phyloP scores from a whole-genome alignment of 2,797 vertebrate genomes.

The Apodemus agrarius region DNA sequence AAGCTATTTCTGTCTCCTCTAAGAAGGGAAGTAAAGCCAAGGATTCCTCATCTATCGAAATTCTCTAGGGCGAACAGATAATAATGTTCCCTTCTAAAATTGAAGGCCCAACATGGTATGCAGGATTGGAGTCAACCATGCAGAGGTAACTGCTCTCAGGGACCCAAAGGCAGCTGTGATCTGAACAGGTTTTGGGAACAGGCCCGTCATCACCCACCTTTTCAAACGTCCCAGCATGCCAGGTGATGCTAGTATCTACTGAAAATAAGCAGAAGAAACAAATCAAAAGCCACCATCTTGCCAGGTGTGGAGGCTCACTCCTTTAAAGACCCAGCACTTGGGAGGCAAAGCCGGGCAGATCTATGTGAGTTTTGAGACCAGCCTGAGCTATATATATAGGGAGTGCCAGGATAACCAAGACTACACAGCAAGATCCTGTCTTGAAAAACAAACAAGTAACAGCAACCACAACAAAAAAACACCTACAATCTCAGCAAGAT shows the following conservation, averaged over 20 bases:
- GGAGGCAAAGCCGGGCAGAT: not conserved
- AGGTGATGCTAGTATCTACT: not conserved
- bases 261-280: slow-evolving; percentile 44
- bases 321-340: not conserved
- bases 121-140: not conserved
- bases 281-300: not conserved
- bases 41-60: slow-evolving; percentile 24
- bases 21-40: slow-evolving; percentile 31
- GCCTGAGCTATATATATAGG: not conserved
- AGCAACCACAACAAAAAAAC: not conserved
- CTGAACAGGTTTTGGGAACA: not conserved
- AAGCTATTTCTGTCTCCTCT: not conserved
- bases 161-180: not conserved
- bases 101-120: not conserved
- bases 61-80: not conserved
- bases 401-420: not conserved
- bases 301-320: no score
- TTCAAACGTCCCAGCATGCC: not conserved
- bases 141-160: not conserved
- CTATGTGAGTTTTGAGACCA: not conserved
- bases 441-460: not conserved
- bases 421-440: not conserved
- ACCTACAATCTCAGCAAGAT: not conserved
- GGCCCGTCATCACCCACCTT: not conserved
- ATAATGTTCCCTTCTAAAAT: not conserved